Percentiles rank a stretch among this genome's conserved stretches.
These are phyloP conservation scores for Ecliptopera silaceata DNA, from an alignment of 2,888 invertebrate genomes.

Conservation along the genomic window DNA sequence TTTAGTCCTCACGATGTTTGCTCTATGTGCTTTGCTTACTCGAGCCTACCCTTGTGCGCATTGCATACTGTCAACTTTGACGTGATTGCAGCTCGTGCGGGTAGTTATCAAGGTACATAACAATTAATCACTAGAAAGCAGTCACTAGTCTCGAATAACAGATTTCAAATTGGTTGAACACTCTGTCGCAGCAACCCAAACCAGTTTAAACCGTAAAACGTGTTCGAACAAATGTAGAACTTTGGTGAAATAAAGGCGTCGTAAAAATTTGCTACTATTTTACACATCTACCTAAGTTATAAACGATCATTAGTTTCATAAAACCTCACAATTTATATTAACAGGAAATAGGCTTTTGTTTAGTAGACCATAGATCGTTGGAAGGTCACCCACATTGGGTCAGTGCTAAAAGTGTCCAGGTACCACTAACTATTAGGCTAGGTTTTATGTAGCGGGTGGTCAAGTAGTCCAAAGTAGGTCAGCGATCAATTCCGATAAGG, in stretches of 20 bases:
- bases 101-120: not conserved
- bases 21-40: constrained; percentile 40
- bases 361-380: constrained; percentile 40
- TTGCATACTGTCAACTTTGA: constrained; percentile 26
- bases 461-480: constrained; percentile 63
- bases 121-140: not conserved
- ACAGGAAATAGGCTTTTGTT: constrained; percentile 43
- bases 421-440: constrained; percentile 11
- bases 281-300: not conserved
- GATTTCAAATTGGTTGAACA: too few species aligned
- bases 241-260: too few species aligned
- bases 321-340: constrained; percentile 23
- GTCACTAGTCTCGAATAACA: too few species aligned
- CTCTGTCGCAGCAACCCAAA: too few species aligned
- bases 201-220: too few species aligned
- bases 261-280: not conserved
- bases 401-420: constrained; percentile 35
- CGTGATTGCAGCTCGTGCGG: constrained; percentile 9
- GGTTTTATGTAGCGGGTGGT: constrained; percentile 37
- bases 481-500: constrained; percentile 74
- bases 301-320: not conserved
- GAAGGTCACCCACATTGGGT: constrained; percentile 48
- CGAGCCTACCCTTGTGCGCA: constrained; percentile 27
- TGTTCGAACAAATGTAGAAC: too few species aligned
- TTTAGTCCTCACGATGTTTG: constrained; percentile 58